These are phyloP conservation scores for Diarsia rubi DNA, from an alignment of 2,888 invertebrate species.

Conservation along the genomic window DNA sequence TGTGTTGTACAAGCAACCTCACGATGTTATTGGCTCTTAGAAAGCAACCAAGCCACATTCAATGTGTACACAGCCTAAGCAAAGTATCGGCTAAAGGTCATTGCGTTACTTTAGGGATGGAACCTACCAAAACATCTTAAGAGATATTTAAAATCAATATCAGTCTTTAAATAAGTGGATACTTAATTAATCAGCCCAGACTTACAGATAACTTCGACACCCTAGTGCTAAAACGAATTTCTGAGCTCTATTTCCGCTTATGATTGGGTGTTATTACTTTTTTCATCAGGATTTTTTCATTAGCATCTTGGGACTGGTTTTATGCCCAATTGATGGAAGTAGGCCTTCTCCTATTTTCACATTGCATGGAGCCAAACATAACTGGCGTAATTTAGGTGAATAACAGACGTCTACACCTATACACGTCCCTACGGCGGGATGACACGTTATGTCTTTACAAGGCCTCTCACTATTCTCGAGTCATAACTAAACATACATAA, in stretches of 20 bases:
- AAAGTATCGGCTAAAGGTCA: conserved; percentile 31
- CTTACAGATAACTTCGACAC: not conserved
- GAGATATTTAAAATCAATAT: conserved; percentile 28
- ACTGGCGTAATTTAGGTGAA: not conserved
- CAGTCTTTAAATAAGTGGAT: not conserved
- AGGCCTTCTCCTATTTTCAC: not conserved
- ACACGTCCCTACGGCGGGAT: too few species aligned
- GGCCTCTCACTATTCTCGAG: too few species aligned
- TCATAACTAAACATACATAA: too few species aligned
- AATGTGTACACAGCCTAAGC: conserved; percentile 18
- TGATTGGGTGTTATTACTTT: not conserved
- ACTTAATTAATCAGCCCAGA: not conserved
- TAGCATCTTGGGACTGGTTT: not conserved
- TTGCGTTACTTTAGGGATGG: conserved; percentile 4
- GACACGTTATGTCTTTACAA: not conserved
- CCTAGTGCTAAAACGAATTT: not conserved
- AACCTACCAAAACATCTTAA: conserved; percentile 1
- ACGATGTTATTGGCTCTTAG: not conserved
- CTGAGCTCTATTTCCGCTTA: not conserved
- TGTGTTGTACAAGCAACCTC: not conserved
- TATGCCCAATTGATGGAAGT: not conserved
- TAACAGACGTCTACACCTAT: not conserved
- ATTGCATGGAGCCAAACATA: not conserved
- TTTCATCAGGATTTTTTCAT: not conserved
- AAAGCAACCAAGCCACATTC: not conserved